These are phyloP conservation scores for Echinarachnius parma DNA, from an alignment of 53 echinoderm and acorn worm genomes.

Conservation along the genomic window DNA sequence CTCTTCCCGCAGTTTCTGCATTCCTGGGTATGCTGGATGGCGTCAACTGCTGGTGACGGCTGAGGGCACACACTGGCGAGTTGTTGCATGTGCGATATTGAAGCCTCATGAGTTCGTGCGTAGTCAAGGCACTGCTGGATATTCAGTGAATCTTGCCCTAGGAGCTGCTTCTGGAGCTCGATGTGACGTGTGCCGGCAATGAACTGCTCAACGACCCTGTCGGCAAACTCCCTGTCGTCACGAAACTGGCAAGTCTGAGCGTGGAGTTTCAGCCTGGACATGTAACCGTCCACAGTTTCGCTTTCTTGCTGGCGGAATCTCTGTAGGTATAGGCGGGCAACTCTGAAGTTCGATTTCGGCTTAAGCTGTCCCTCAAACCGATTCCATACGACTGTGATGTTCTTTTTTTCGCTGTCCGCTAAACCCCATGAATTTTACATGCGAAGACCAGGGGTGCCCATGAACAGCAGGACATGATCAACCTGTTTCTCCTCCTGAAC, in stretches of 20 bases:
- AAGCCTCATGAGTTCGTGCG: slow-evolving; percentile 62
- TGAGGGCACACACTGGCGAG: slow-evolving; percentile 18
- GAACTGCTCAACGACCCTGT: slow-evolving; percentile 61
- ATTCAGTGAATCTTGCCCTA: slow-evolving; percentile 51
- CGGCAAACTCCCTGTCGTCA: slow-evolving; percentile 45
- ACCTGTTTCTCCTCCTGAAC: slow-evolving; percentile 43
- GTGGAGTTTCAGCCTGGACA: slow-evolving; percentile 50
- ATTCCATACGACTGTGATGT: no score
- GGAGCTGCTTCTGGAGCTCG: slow-evolving; percentile 55
- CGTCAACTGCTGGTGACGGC: not conserved
- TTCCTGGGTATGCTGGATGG: slow-evolving; percentile 4
- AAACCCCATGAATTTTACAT: no score
- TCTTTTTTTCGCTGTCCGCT: no score
- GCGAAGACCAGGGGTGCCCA: slow-evolving; percentile 50
- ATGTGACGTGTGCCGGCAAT: slow-evolving; percentile 47
- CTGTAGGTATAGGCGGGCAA: slow-evolving; percentile 52
- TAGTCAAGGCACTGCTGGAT: slow-evolving; percentile 52
- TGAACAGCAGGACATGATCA: slow-evolving; percentile 46
- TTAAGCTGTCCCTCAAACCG: slow-evolving; percentile 29
- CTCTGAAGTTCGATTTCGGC: slow-evolving; percentile 46
- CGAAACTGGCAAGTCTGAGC: slow-evolving; percentile 48
- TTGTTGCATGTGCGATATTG: slow-evolving; percentile 56
- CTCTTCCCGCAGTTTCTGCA: slow-evolving; percentile 50
- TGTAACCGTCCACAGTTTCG: slow-evolving; percentile 54
- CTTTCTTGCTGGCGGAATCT: slow-evolving; percentile 36